Evolutionary conservation across 2,888 invertebrate species (phyloP), one percentile per base, ranked within the genome.

Genomic region (Dysmachus trigonus): DNA sequence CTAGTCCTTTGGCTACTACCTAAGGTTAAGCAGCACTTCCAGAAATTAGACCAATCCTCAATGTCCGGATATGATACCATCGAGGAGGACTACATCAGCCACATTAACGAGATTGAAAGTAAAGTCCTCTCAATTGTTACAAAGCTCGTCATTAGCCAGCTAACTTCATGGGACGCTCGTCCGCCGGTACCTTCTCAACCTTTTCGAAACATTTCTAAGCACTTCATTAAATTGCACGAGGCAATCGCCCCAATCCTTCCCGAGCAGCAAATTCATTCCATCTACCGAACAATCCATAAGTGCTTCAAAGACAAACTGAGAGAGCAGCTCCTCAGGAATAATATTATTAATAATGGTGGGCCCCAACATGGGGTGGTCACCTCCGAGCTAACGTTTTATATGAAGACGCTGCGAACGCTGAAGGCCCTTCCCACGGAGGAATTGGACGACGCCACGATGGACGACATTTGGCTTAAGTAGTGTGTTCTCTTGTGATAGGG

Each of bases 351-450:
- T 89, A 97, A 98, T 93, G 98, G 98, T n/a, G 98, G 98, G 77
- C 98, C 98, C 1, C 97, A 98, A 91, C 98, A 98, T 91, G 98
- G 98, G 71, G 95, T 97, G 85, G 98, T 98, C n/a, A 97, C 97
- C 47, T 96, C 97, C 8, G 98, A 98, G 93, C 92, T 98, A 90
- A 96, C 97, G 87, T 98, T 98, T 93, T 98, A 98, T 91, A 94
- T 97, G 90, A 96, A 97, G 92, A 97, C 97, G 86, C 93, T 98
- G 89, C 95, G 96, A 90, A 96, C 95, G 89, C 93, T 97, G 41
- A 95, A 96, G 91, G 95, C 96, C 38, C 93, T 97, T 89, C 96
- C 96, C 41, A 93, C 94, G 86, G 94, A 95, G 89, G 95, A 96
- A 91, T 93, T 95, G 90, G 95, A 96, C 90, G 95, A 95, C 91